These are phyloP conservation scores for Acheta domesticus DNA, from an alignment of 2,888 invertebrate species.

Conservation along the genomic window DNA sequence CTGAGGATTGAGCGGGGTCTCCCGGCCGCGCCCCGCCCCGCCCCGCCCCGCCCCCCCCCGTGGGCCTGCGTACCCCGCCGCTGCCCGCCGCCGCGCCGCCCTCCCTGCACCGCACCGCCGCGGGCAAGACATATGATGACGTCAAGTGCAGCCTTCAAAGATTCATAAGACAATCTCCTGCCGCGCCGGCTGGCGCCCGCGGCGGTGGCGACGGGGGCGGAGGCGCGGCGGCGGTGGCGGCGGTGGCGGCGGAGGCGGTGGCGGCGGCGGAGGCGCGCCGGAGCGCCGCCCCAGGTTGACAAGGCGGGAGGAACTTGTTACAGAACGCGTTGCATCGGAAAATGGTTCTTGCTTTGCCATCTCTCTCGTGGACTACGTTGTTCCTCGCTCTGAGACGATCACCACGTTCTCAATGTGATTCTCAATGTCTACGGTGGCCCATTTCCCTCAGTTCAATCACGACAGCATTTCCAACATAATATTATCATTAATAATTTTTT, in stretches of 20 bases:
- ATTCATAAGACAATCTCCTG: not conserved
- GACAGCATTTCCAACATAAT: too few species aligned
- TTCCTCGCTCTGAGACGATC: too few species aligned
- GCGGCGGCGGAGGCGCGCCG: not conserved
- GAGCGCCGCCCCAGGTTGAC: too few species aligned
- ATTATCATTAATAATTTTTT: too few species aligned
- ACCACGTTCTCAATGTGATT: too few species aligned
- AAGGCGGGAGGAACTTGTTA: too few species aligned
- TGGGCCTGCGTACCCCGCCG: not conserved
- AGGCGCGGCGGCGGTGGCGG: not conserved
- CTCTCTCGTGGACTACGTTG: too few species aligned
- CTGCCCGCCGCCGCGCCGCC: slow-evolving; percentile 19
- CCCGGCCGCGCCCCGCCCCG: not conserved
- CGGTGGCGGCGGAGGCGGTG: not conserved
- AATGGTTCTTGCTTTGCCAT: too few species aligned
- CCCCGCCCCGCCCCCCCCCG: not conserved
- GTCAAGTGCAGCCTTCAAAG: slow-evolving; percentile 3
- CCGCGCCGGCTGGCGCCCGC: not conserved
- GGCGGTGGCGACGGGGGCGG: not conserved
- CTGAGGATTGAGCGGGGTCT: slow-evolving; percentile 24
- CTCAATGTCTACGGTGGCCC: too few species aligned
- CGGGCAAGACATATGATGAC: slow-evolving; percentile 18
- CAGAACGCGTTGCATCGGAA: too few species aligned
- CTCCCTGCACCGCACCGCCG: not conserved
- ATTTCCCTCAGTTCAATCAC: too few species aligned